Conservation (phyloP, 2,113 vertebrate genomes). For the Pelecanoides urinatrix region DNA sequence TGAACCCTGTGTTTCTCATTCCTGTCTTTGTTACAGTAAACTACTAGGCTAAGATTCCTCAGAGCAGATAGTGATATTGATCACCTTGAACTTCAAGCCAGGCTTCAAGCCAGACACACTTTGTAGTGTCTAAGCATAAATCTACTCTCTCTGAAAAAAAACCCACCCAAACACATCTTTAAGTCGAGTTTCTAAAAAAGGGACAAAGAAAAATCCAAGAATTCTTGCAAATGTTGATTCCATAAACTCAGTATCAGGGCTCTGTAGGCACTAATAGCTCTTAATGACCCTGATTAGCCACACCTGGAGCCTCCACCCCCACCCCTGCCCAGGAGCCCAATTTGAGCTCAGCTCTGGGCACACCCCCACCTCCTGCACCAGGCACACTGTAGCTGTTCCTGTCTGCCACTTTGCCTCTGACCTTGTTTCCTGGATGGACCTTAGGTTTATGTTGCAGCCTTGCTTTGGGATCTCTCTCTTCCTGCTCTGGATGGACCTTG, state of each 20-base stretch:
- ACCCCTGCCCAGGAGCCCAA: neutral
- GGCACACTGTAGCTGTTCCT: fast-evolving
- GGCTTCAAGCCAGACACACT: too few species aligned
- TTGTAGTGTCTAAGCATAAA: neutral
- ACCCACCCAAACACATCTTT: neutral
- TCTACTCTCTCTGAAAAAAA: neutral
- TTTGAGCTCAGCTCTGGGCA: neutral
- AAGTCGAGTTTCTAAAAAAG: neutral
- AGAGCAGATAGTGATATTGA: neutral
- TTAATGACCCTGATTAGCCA: neutral
- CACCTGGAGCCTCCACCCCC: neutral
- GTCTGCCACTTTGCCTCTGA: neutral
- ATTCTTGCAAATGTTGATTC: neutral
- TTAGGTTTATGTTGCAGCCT: neutral
- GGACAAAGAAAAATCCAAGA: neutral
- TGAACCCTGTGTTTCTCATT: neutral
- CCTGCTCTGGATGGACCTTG: neutral
- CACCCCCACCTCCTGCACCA: fast-evolving
- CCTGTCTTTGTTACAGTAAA: neutral
- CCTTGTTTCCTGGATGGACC: neutral
- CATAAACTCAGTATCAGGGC: neutral
- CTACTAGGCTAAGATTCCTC: neutral
- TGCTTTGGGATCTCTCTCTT: neutral
- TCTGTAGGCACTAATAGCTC: neutral
- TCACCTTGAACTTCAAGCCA: neutral